These are phyloP conservation scores for Eubasilissa splendida DNA, from an alignment of 2,888 invertebrate species.

Conservation along the genomic window DNA sequence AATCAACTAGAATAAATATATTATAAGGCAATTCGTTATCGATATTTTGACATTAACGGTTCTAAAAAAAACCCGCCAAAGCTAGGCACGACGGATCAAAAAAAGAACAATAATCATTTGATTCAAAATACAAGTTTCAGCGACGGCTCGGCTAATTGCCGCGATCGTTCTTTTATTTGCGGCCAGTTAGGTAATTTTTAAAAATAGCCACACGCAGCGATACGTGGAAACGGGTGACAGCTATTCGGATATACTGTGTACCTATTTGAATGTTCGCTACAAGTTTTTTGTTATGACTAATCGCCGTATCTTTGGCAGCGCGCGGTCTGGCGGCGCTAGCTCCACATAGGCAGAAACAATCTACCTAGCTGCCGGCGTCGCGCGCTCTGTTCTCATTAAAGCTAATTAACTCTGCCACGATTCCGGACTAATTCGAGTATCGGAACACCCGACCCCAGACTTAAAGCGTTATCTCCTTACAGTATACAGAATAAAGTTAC, in stretches of 20 bases:
- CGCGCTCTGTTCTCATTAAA: slow-evolving; percentile 5
- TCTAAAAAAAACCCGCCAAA: neutral
- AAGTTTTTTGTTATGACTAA: slow-evolving; percentile 37
- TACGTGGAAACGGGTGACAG: slow-evolving; percentile 16
- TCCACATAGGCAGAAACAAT: neutral
- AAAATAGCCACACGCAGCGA: slow-evolving; percentile 32
- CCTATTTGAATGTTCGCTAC: slow-evolving; percentile 9
- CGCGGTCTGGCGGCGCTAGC: slow-evolving; percentile 37
- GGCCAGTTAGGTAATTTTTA: slow-evolving; percentile 41
- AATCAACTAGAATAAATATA: slow-evolving; percentile 19
- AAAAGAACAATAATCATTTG: neutral
- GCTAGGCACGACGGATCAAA: slow-evolving; percentile 17
- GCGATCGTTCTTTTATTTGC: slow-evolving; percentile 18
- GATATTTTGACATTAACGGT: neutral
- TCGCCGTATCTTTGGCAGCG: slow-evolving; percentile 24
- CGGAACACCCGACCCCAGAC: neutral
- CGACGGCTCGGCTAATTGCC: slow-evolving; percentile 10
- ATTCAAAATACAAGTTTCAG: slow-evolving; percentile 23
- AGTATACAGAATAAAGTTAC: neutral
- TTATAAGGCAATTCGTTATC: slow-evolving; percentile 28
- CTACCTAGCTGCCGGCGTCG: neutral
- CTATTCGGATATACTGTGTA: neutral
- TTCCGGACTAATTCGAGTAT: neutral
- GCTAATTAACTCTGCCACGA: slow-evolving; percentile 15
- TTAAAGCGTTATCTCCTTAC: neutral